Percentiles rank a stretch among this genome's conserved stretches.
phyloP scores from a whole-genome alignment of 2,113 vertebrate species.

The Corythaeola cristata region DNA sequence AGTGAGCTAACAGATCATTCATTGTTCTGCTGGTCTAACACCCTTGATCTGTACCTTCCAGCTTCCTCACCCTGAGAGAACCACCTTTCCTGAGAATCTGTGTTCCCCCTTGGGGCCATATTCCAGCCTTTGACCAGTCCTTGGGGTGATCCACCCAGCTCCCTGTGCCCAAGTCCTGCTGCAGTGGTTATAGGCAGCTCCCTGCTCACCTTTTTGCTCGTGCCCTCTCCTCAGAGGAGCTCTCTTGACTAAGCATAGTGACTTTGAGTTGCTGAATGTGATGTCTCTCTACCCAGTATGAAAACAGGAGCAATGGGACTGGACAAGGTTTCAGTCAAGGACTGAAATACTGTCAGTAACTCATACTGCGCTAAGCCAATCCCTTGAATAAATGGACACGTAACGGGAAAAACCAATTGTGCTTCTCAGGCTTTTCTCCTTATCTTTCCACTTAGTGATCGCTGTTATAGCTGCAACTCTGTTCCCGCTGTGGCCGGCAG shows the following conservation, averaged over 20 bases:
- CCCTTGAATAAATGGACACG: background rate
- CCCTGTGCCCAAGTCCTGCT: background rate
- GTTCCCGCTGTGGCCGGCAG: slow-evolving; percentile 98
- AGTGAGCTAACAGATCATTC: background rate
- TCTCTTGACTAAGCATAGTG: too few species aligned
- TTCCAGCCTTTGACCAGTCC: background rate
- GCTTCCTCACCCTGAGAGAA: background rate
- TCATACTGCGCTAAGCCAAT: background rate
- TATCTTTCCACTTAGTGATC: slow-evolving; percentile 78
- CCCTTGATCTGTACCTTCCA: background rate
- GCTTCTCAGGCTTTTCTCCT: background rate
- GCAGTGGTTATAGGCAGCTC: background rate
- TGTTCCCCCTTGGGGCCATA: too few species aligned
- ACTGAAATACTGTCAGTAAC: background rate
- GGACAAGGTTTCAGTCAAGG: background rate
- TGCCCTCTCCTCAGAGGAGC: background rate
- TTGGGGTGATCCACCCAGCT: background rate
- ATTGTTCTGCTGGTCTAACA: background rate
- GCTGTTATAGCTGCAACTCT: slow-evolving; percentile 97
- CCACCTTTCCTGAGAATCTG: background rate
- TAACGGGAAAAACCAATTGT: background rate
- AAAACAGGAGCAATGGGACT: background rate
- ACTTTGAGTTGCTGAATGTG: background rate
- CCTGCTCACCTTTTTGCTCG: background rate
- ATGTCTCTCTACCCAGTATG: background rate